phyloP scores from a whole-genome alignment of 2,113 vertebrate genomes.

The Alaudala cheleensis region DNA sequence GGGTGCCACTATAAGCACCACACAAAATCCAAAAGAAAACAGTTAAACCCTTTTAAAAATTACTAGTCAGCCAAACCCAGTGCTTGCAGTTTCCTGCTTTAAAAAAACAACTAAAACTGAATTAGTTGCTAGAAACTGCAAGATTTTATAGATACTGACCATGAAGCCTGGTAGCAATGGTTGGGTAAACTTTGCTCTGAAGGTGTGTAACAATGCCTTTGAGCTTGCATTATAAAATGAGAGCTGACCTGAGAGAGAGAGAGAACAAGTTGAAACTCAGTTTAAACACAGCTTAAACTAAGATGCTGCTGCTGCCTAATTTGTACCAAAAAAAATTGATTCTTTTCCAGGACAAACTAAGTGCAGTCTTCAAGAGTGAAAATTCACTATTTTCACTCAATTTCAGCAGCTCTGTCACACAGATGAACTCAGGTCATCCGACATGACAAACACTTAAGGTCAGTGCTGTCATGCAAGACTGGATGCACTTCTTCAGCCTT shows the following conservation, averaged over 20 bases:
- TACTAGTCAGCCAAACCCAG: neutral
- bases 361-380: neutral
- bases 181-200: conserved; percentile 90
- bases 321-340: fast-evolving
- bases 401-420: neutral
- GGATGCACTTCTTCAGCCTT: neutral
- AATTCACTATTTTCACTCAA: neutral
- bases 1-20: neutral
- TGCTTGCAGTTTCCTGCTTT: neutral
- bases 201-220: conserved; percentile 86
- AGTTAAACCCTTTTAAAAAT: neutral
- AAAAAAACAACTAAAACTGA: neutral
- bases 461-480: neutral
- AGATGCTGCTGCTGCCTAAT: neutral
- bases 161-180: conserved; percentile 91
- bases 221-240: conserved; percentile 87
- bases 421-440: neutral
- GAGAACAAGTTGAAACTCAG: neutral
- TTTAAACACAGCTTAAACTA: neutral
- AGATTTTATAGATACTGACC: conserved; percentile 75
- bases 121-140: neutral
- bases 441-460: neutral
- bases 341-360: neutral
- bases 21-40: neutral
- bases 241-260: conserved; percentile 83